Base-by-base conservation (phyloP, 2,797 vertebrate genomes). In the Phoebastria nigripes region DNA sequence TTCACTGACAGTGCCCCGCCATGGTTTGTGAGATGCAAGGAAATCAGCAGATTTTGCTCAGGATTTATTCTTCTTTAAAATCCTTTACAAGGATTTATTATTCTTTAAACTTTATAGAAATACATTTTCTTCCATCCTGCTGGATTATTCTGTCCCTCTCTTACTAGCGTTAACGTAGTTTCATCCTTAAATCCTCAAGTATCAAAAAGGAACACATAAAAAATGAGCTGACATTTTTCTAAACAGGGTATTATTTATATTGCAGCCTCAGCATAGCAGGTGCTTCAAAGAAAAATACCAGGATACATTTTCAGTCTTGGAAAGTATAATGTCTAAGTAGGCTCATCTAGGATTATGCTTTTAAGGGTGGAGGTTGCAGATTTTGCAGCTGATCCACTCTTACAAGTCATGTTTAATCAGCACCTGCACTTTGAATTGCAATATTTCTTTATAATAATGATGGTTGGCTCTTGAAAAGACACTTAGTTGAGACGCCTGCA, bases 401-500 rank as follows among this genome's bases (percentile, higher is more conserved):
- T 41, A n/a, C 7, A 70, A 82, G 61, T 13, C 16, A 80, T 49
- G 72, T 82, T 96, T 89, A 83, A 88, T 92, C 94, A 95, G 86
- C 80, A 94, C 35, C 79, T 87, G 58, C 37, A 82, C 73, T 81
- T 67, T 15, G 81, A 94, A 74, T 49, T 91, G 69, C 73, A 56
- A n/a, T 82, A 92, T 90, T 52, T 95, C 81, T 92, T 95, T 82
- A 42, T 42, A 47, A 59, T 78, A 46, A 86, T 73, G 87, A 81
- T 54, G 33, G 37, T 2, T 85, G 82, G 37, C 82, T 93, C 87
- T 93, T 81, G 59, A 87, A 81, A 89, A 94, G 65, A 65, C 33
- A 81, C 74, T 94, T 78, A 71, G 22, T 66, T 81, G 69, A 95
- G 94, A 51, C 92, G 61, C 47, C 70, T 96, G 87, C 56, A 83